A percentile compares a stretch with the other conserved stretches of the same genome.
phyloP scores from a whole-genome alignment of 2,113 vertebrate species.

The Galeopterus variegatus region DNA sequence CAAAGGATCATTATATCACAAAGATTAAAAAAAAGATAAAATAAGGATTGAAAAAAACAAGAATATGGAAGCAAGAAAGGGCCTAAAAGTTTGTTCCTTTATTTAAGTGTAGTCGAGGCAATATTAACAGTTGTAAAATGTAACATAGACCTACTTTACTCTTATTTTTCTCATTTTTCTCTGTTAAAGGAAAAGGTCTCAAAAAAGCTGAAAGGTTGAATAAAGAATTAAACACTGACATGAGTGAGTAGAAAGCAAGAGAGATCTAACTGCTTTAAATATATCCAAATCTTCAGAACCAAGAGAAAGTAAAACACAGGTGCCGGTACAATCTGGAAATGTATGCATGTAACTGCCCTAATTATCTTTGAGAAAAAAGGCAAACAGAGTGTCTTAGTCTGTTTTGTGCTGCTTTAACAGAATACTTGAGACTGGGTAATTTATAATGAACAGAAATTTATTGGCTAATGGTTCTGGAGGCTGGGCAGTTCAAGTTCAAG shows the following conservation, averaged over 20 bases:
- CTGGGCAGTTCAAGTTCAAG: not conserved
- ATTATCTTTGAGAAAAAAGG: not conserved
- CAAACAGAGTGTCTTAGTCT: not conserved
- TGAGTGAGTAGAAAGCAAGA: slow-evolving; percentile 5
- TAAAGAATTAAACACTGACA: not conserved
- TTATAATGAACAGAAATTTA: not conserved
- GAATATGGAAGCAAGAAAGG: slow-evolving; percentile 27
- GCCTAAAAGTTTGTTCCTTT: not conserved
- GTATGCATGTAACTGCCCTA: not conserved
- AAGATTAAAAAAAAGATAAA: not conserved
- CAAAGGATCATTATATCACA: not conserved
- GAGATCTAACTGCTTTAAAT: not conserved
- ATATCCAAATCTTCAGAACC: not conserved
- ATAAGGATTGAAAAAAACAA: not conserved
- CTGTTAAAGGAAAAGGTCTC: not conserved
- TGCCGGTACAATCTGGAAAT: not conserved
- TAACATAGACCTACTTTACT: not conserved
- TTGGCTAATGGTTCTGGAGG: not conserved
- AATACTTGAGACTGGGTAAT: not conserved
- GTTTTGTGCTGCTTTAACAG: not conserved
- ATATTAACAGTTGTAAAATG: not conserved
- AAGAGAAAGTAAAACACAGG: not conserved
- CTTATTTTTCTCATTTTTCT: not conserved
- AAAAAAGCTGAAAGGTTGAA: not conserved
- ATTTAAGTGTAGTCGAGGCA: slow-evolving; percentile 3